These are phyloP conservation scores for Nephila pilipes DNA, from an alignment of 1,140 invertebrate species.

Conservation along the genomic window DNA sequence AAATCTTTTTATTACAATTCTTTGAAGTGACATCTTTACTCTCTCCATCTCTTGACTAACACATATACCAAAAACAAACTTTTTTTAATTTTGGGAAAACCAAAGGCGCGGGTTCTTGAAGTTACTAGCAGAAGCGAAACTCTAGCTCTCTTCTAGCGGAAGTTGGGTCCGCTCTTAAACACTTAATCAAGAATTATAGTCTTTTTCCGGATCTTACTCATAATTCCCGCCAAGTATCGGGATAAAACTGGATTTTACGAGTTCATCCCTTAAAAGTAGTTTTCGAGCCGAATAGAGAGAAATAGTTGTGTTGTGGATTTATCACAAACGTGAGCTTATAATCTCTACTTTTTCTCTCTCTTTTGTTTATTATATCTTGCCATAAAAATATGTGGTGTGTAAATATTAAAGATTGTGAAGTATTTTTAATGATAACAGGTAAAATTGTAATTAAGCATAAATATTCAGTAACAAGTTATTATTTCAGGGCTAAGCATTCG, in stretches of 20 bases:
- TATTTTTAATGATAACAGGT: no score
- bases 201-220: slow-evolving; percentile 15
- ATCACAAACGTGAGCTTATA: neutral
- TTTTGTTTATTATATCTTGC: no score
- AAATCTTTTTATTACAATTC: no score
- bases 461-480: no score
- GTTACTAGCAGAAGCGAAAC: neutral
- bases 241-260: slow-evolving; percentile 20
- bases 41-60: neutral
- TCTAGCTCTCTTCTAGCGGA: neutral
- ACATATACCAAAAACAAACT: neutral
- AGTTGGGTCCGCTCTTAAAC: neutral
- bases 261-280: slow-evolving; percentile 11
- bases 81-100: neutral
- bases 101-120: neutral
- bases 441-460: no score
- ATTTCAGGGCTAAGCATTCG: no score
- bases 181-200: slow-evolving; percentile 61
- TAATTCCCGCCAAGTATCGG: neutral
- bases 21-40: neutral
- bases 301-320: neutral
- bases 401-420: no score
- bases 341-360: neutral
- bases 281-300: neutral
- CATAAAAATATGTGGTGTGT: no score